Base-by-base conservation (phyloP, 2,888 invertebrate genomes). In the Geophilus truncorum region DNA sequence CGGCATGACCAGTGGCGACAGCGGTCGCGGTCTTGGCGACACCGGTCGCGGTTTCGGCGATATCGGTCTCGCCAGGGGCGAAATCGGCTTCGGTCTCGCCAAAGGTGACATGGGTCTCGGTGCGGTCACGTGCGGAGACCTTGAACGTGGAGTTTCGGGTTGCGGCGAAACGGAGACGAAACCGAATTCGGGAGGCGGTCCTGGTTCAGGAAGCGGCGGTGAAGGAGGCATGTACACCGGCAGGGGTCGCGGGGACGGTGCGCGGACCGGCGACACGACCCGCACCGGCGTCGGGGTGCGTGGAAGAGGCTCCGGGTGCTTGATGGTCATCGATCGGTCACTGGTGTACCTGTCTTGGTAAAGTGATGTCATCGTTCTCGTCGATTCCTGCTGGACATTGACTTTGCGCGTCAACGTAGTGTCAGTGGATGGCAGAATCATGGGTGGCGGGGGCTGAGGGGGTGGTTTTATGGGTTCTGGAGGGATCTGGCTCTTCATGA, bases 131-230 rank as follows among this genome's bases (percentile, higher is more conserved):
- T 62, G 57, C 10, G 57, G 57, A 23, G 57, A 62, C 21, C 57
- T 12, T 21, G 57, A 62, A 9, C 57, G 40, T 23, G 78, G 78
- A 9, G 40, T 36, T n/a, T 25, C 36, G 18, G 36, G 40, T 34
- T 34, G 36, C 5, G 78, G 78, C 21, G 34, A 76, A 1, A 36
- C 21, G 7, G 70, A 77, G 28, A 82, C 79, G 62, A 80, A 82
- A 15, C 88, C 90, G 70, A 90, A 88, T 85, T 90, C 90, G 0
- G 91, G 91, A 25, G 91, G 90, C 34, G 90, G 87, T 76, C 90
- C 91, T 9, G 90, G 90, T 83, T 90, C 88, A 21, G 90, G 84
- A 83, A 89, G 86, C 9, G 78, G 78, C 21, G 80, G 80, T 15
- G 80, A 75, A 28, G 51, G 57, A 15, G 57, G 2, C n/a, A 12